Percentiles rank a stretch among this genome's conserved stretches.
Conservation (phyloP, 2,888 invertebrate species). For the Pandemis cinnamomeana region DNA sequence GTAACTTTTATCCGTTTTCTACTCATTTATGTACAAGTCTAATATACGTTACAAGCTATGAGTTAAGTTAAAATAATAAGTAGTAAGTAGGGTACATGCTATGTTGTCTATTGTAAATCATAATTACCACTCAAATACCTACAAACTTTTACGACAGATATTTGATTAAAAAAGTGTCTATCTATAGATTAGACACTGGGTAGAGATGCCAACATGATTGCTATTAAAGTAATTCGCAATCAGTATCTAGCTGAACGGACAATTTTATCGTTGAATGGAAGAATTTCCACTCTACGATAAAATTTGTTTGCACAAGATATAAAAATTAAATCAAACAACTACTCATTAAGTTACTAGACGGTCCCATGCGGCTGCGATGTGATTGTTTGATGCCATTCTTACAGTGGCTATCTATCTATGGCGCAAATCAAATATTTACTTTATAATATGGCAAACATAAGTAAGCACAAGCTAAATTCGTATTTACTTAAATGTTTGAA, state of each 20-base stretch:
- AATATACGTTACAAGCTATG: too few species aligned
- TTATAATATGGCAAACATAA: background rate
- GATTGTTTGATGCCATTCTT: background rate
- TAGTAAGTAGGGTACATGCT: background rate
- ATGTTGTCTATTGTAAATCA: slow-evolving; percentile 1
- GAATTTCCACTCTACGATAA: slow-evolving; percentile 15
- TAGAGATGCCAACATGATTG: slow-evolving; percentile 11
- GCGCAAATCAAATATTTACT: slow-evolving; percentile 1
- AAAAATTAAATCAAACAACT: slow-evolving; percentile 20
- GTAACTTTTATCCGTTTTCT: too few species aligned
- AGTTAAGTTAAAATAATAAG: too few species aligned
- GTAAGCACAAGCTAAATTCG: slow-evolving; percentile 4
- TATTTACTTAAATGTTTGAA: slow-evolving; percentile 3
- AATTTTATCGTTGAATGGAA: too few species aligned
- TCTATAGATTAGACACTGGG: slow-evolving; percentile 18
- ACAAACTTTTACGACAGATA: slow-evolving; percentile 13
- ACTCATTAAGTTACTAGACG: slow-evolving; percentile 12
- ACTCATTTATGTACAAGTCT: too few species aligned
- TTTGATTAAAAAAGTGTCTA: background rate
- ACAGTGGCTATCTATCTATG: background rate
- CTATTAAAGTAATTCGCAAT: slow-evolving; percentile 4
- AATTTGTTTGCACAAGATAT: slow-evolving; percentile 11
- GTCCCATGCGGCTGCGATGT: slow-evolving; percentile 3
- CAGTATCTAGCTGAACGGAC: slow-evolving; percentile 12
- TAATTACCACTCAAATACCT: background rate